Percentiles rank a stretch among this genome's conserved stretches.
Evolutionary conservation across 2,797 vertebrate species (phyloP).

Genomic region (Coendou prehensilis): DNA sequence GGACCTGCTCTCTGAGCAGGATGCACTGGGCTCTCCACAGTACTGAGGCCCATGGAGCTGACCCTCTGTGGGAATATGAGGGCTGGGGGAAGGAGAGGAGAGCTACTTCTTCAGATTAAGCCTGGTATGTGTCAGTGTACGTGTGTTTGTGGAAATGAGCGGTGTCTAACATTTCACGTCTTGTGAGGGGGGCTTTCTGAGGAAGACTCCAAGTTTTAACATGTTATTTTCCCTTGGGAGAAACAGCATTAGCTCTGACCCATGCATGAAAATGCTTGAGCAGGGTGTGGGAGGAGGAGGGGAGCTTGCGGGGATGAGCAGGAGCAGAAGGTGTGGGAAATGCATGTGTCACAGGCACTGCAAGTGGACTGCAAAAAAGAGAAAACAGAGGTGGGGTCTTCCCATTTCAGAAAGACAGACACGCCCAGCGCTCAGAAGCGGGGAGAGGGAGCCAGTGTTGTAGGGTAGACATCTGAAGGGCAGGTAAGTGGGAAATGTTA

Average conservation of each 20-base stretch:
- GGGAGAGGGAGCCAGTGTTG: rapidly evolving
- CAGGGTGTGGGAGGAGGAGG: background rate
- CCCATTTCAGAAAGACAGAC: background rate
- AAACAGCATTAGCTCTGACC: background rate
- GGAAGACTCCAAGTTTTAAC: background rate
- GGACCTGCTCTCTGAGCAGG: background rate
- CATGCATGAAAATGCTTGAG: background rate
- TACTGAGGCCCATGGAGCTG: rapidly evolving
- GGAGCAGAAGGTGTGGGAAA: too few species aligned
- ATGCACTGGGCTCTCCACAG: too few species aligned
- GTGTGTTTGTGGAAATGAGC: rapidly evolving
- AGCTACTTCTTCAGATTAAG: background rate
- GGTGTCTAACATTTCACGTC: background rate
- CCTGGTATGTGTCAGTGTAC: background rate
- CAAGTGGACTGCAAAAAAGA: background rate
- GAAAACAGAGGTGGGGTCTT: background rate
- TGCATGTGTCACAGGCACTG: background rate
- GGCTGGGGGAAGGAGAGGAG: background rate
- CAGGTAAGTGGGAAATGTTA: background rate
- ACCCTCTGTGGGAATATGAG: too few species aligned
- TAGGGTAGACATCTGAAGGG: background rate
- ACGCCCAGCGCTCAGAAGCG: background rate
- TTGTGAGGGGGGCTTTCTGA: background rate
- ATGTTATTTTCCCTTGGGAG: background rate
- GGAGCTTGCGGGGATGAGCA: rapidly evolving